These are phyloP conservation scores for Neoniphon sammara DNA, from an alignment of 2,797 vertebrate genomes.

Conservation along the genomic window DNA sequence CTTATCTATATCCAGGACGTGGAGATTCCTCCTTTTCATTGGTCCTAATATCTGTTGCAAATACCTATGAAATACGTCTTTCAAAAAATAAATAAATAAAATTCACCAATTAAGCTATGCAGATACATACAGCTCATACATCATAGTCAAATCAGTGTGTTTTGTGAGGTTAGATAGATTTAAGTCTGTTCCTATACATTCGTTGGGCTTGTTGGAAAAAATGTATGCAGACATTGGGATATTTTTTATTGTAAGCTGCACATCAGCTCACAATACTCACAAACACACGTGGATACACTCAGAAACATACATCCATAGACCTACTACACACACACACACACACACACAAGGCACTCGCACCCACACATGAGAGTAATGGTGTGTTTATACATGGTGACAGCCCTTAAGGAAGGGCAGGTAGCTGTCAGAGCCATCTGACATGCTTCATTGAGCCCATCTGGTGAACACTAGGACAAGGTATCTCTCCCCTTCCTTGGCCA, in stretches of 20 bases:
- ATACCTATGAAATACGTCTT: not conserved
- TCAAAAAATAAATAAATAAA: too few species aligned
- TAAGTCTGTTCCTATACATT: too few species aligned
- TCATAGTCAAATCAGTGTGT: too few species aligned
- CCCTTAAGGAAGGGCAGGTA: slow-evolving; percentile 73
- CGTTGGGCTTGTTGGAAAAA: too few species aligned
- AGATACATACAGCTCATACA: too few species aligned
- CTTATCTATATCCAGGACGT: slow-evolving; percentile 32
- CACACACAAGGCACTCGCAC: not conserved
- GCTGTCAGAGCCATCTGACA: slow-evolving; percentile 68
- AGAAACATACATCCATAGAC: not conserved
- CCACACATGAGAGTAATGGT: slow-evolving; percentile 66
- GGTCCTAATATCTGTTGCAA: not conserved
- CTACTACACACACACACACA: slow-evolving; percentile 11
- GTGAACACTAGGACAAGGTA: slow-evolving; percentile 60
- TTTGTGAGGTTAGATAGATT: too few species aligned
- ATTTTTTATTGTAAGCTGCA: not conserved
- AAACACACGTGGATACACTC: not conserved
- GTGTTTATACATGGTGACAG: slow-evolving; percentile 73
- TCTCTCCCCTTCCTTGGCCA: slow-evolving; percentile 44
- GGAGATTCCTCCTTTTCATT: slow-evolving; percentile 14
- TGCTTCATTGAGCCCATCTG: slow-evolving; percentile 74
- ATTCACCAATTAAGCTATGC: too few species aligned
- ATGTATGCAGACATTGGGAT: not conserved
- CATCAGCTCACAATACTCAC: not conserved